These are phyloP conservation scores for Ectemnius continuus DNA, from an alignment of 2,888 invertebrate genomes.

Conservation along the genomic window DNA sequence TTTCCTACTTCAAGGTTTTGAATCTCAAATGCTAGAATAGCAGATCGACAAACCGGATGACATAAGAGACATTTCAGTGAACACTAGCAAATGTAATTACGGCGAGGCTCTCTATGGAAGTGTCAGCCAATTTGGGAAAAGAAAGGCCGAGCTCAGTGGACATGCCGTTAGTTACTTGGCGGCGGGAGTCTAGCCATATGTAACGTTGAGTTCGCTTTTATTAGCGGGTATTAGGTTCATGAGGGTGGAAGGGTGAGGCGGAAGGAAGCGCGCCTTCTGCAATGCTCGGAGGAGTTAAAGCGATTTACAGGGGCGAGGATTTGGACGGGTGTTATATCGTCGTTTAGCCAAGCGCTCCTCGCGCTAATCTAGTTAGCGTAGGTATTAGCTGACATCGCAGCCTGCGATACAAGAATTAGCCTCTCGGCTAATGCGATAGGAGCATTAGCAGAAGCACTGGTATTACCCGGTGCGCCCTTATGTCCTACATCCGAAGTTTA, in stretches of 20 bases:
- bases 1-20: too few species aligned
- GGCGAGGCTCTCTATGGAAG: too few species aligned
- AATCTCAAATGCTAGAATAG: too few species aligned
- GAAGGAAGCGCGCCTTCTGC: constrained; percentile 14
- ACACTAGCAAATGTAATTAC: too few species aligned
- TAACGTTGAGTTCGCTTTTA: constrained; percentile 38
- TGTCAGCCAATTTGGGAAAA: too few species aligned
- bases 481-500: constrained; percentile 16
- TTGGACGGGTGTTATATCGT: constrained; percentile 53
- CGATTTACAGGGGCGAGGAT: constrained; percentile 44
- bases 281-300: constrained; percentile 35
- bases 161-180: too few species aligned
- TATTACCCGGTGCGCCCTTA: constrained; percentile 32
- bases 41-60: too few species aligned
- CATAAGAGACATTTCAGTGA: too few species aligned
- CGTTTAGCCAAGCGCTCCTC: constrained; percentile 49
- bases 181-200: background rate
- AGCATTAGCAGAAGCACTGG: constrained; percentile 35
- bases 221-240: constrained; percentile 30
- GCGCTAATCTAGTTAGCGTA: constrained; percentile 62
- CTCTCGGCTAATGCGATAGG: constrained; percentile 26
- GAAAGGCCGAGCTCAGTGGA: too few species aligned
- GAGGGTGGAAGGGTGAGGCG: background rate
- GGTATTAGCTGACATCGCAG: constrained; percentile 56
- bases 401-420: constrained; percentile 61